A percentile compares a stretch with the other conserved stretches of the same genome.
Evolutionary conservation across 2,113 vertebrate genomes (phyloP).

Genomic region (Ailurus styani): DNA sequence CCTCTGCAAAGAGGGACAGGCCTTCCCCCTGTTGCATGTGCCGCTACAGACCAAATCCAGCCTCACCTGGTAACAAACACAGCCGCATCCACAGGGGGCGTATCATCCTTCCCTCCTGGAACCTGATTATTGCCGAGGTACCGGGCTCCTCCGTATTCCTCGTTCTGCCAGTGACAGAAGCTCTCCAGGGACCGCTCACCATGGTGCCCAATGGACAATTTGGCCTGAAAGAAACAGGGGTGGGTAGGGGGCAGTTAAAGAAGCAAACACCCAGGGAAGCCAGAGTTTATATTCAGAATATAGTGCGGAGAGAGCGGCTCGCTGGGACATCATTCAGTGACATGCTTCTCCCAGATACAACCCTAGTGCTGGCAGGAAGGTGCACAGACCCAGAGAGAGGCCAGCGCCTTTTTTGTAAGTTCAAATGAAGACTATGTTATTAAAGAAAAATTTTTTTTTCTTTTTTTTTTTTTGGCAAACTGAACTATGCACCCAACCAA

Average conservation of each 20-base stretch:
- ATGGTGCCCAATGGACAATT: constrained; percentile 92
- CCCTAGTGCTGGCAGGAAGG: rapidly evolving
- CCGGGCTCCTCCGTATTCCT: constrained; percentile 89
- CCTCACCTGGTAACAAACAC: constrained; percentile 96
- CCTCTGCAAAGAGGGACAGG: neutral
- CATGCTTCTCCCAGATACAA: too few species aligned
- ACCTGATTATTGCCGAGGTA: constrained; percentile 94
- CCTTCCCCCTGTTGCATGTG: rapidly evolving
- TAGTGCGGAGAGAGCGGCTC: neutral
- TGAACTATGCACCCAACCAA: neutral
- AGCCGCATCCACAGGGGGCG: constrained; percentile 90
- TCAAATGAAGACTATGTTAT: neutral
- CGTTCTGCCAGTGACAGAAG: constrained; percentile 97
- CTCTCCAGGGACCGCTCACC: constrained; percentile 95
- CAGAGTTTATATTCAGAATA: neutral
- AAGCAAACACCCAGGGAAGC: neutral
- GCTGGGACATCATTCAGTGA: rapidly evolving
- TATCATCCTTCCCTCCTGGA: constrained; percentile 89
- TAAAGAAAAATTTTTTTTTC: neutral
- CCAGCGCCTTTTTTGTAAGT: neutral
- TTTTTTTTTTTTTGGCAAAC: neutral
- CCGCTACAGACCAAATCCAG: neutral
- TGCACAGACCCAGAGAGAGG: neutral
- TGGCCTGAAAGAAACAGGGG: constrained; percentile 80
- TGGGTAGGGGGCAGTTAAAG: neutral